Base-by-base conservation (phyloP, 2,888 invertebrate genomes). In the Monopis laevigella region DNA sequence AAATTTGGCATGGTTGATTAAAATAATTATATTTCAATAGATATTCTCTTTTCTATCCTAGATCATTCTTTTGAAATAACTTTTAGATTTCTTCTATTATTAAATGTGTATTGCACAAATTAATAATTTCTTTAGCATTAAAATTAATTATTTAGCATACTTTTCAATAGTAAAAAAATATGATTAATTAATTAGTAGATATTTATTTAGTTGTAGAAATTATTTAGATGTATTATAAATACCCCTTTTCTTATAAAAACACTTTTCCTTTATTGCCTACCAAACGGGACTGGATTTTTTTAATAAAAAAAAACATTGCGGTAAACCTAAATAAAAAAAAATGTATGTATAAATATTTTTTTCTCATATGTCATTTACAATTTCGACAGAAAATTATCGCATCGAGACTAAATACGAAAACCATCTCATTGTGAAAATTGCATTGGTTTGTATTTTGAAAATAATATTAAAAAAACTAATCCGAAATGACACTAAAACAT, bases 401-500 rank as follows among this genome's bases (percentile, higher is more conserved):
- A 89, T 96, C 71, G 95, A 96, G 83, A 95, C 96, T 73, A 92
- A 94, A 77, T 96, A 96, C 84, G 96, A 97, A 84, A 96, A 96
- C 75, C 94, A 97, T 83, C 89, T 98, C 74, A 96, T 98, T 82
- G 91, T 93, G 80, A 98, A 98, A 88, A 92, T 98, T 78, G 93
- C 96, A 63, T 86, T 97, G 87, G 91, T 91, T 86, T 86, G 88
- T 88, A 88, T 86, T 64, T 53, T 27, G 57, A 29, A 6, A 32
- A 13, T n/a, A n/a, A n/a, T n/a, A n/a, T n/a, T 55, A 54, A 52
- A 52, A 54, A 39, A 41, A 29, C 7, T n/a, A n/a, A 3, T 8
- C 13, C 18, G 29, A 36, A n/a, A 29, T 19, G 36, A 8, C 36
- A 58, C 58, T 18, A 58, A 56, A 58, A 59, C 59, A 21, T 24